Evolutionary conservation across 1,140 invertebrate genomes (phyloP).

Genomic region (Euborellia annulipes): DNA sequence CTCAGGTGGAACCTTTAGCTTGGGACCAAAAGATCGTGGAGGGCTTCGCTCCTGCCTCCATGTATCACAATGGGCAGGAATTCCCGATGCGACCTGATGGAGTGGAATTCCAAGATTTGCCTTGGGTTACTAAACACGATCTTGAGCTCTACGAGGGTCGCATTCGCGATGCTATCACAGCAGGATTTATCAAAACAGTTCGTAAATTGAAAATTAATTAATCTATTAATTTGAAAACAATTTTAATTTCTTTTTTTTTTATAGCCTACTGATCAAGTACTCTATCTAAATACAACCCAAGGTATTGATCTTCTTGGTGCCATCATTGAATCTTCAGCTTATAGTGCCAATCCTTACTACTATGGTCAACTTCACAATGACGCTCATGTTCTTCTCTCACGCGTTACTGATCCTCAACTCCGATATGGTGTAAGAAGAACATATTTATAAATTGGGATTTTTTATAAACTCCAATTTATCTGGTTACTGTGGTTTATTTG

Average conservation of each 20-base stretch:
- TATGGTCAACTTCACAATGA: slow-evolving; percentile 22
- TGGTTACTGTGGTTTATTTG: no score
- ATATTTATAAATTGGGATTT: no score
- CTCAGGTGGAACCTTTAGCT: slow-evolving; percentile 25
- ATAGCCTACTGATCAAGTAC: slow-evolving; percentile 5
- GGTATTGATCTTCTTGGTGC: slow-evolving; percentile 15
- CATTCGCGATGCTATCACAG: slow-evolving; percentile 43
- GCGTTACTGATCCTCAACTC: slow-evolving; percentile 17
- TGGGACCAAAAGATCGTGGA: slow-evolving; percentile 21
- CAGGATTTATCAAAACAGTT: slow-evolving; percentile 33
- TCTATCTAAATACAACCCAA: slow-evolving; percentile 27
- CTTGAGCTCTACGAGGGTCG: slow-evolving; percentile 38
- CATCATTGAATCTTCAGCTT: slow-evolving; percentile 1
- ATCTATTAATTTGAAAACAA: neutral
- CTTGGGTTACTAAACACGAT: slow-evolving; percentile 23
- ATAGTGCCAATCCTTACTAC: slow-evolving; percentile 15
- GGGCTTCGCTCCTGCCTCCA: slow-evolving; percentile 31
- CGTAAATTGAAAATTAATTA: neutral
- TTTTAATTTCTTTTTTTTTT: neutral
- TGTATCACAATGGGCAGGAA: slow-evolving; percentile 42
- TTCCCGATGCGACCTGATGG: slow-evolving; percentile 38
- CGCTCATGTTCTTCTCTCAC: slow-evolving; percentile 18
- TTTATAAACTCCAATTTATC: no score
- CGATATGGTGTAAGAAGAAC: slow-evolving; percentile 14
- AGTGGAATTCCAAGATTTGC: slow-evolving; percentile 31